Evolutionary conservation across 2,888 invertebrate species (phyloP).

Genomic region (Cybosia mesomella): DNA sequence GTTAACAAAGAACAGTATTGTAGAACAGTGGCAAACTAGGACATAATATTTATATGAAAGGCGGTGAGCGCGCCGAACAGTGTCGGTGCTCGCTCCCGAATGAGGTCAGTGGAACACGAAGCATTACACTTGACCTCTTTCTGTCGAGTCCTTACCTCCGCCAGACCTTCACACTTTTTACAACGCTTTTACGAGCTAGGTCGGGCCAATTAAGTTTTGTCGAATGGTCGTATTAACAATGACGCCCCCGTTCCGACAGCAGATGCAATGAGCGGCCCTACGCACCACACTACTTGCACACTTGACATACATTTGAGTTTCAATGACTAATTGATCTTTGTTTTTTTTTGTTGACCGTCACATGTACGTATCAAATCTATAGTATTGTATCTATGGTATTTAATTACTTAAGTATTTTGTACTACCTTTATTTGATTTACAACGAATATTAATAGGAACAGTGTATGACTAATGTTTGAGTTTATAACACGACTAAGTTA

Average conservation of each 20-base stretch:
- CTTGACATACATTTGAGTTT: conserved; percentile 82
- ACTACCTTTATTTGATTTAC: conserved; percentile 12
- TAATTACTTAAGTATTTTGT: conserved; percentile 38
- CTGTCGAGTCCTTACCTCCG: conserved; percentile 84
- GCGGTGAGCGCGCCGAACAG: conserved; percentile 69
- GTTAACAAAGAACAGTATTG: conserved; percentile 55
- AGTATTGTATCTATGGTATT: conserved; percentile 38
- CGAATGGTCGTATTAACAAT: conserved; percentile 71
- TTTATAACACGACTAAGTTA: conserved; percentile 29
- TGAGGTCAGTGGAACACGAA: conserved; percentile 86
- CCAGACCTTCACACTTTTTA: conserved; percentile 87
- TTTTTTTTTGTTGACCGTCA: conserved; percentile 64
- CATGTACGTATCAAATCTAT: conserved; percentile 40
- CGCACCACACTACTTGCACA: conserved; percentile 57
- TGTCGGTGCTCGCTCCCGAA: conserved; percentile 70
- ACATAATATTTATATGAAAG: conserved; percentile 76
- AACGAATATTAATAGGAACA: conserved; percentile 18
- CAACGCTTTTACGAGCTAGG: conserved; percentile 85
- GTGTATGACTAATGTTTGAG: conserved; percentile 21
- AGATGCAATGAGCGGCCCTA: conserved; percentile 66
- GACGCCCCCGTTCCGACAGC: conserved; percentile 68
- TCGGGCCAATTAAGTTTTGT: conserved; percentile 84
- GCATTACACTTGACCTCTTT: conserved; percentile 87
- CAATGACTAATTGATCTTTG: conserved; percentile 77
- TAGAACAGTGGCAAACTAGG: conserved; percentile 74